Evolutionary conservation across 2,113 vertebrate genomes (phyloP).

Genomic region (Oncorhynchus mykiss): DNA sequence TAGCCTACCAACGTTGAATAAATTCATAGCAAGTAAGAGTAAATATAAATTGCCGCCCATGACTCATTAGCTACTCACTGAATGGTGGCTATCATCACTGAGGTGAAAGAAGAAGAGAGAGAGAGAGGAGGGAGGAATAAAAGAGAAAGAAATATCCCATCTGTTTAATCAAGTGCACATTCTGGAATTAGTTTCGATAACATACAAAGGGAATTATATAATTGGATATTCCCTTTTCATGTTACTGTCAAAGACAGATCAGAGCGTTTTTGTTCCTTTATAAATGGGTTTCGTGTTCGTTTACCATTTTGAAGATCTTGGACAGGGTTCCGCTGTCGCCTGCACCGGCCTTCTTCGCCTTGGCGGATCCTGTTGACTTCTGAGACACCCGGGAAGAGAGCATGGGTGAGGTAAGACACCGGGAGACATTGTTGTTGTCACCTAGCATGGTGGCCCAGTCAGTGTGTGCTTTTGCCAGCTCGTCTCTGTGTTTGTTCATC

Average conservation of each 20-base stretch:
- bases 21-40: no score
- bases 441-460: no score
- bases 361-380: conserved; percentile 72
- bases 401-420: no score
- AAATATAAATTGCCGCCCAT: not conserved
- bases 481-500: no score
- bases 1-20: no score
- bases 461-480: no score
- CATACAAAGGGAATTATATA: not conserved
- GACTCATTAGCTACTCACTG: conserved; percentile 65
- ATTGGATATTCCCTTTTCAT: not conserved
- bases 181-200: not conserved
- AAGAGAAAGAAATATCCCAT: conserved; percentile 11
- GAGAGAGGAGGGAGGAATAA: conserved; percentile 11
- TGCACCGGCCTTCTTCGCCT: conserved; percentile 85
- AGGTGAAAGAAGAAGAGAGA: conserved; percentile 22
- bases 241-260: not conserved
- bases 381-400: conserved; percentile 62
- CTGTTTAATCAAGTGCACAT: not conserved
- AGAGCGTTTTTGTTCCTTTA: not conserved
- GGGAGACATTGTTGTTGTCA: no score
- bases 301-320: conserved; percentile 99
- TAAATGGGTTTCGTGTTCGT: not conserved
- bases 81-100: conserved; percentile 67
- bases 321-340: conserved; percentile 90